Conservation (phyloP, 2,113 vertebrate genomes). For the Etheostoma cragini region DNA sequence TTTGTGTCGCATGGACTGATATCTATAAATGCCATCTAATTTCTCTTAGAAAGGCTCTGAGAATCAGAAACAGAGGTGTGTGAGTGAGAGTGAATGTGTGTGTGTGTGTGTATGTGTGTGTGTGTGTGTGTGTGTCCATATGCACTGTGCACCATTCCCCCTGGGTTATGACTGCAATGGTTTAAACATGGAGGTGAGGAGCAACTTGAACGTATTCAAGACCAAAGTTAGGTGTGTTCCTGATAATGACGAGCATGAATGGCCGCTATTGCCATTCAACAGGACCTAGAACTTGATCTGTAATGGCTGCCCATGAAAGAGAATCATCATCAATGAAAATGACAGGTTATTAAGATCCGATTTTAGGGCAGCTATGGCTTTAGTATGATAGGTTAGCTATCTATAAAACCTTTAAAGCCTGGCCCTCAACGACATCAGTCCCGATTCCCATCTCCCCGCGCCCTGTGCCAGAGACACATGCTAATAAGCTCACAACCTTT, state of each 20-base stretch:
- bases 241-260: conserved; percentile 63
- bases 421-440: conserved; percentile 82
- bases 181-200: conserved; percentile 66
- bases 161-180: conserved; percentile 41
- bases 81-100: background rate
- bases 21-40: conserved; percentile 2
- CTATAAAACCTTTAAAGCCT: conserved; percentile 99
- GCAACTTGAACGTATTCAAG: conserved; percentile 64
- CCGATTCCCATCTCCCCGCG: conserved; percentile 88
- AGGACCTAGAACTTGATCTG: conserved; percentile 75
- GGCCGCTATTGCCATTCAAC: conserved; percentile 49
- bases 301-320: conserved; percentile 84
- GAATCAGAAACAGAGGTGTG: conserved; percentile 4
- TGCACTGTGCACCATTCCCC: background rate
- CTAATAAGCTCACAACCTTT: conserved; percentile 99
- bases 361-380: conserved; percentile 83
- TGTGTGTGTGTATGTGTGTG: conserved; percentile 24
- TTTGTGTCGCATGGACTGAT: background rate
- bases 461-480: conserved; percentile 96
- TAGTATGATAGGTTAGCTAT: conserved; percentile 94
- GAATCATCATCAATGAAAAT: conserved; percentile 89
- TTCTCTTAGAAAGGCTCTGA: background rate
- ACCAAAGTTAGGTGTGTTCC: conserved; percentile 71
- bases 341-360: conserved; percentile 93
- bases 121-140: conserved; percentile 29